Conservation (phyloP, 1,140 invertebrate species). For the Drosophila nigrodunni region DNA sequence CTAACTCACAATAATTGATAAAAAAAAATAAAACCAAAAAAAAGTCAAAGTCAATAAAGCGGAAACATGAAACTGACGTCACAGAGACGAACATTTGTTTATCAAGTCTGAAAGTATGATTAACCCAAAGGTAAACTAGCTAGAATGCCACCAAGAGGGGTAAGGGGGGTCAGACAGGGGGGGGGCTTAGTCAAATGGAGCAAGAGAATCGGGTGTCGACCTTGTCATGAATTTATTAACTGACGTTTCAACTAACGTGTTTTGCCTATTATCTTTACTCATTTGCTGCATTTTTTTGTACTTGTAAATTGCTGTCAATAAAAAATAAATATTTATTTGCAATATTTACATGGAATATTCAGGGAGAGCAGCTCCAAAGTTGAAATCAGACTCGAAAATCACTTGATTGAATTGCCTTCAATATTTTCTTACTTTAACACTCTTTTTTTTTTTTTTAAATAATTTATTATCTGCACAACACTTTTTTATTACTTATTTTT, state of each 20-base stretch:
- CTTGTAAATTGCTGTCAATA: conserved; percentile 71
- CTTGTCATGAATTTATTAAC: conserved; percentile 10
- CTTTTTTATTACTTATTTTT: conserved; percentile 1
- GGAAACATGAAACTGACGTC: conserved; percentile 55
- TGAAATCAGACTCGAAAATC: conserved; percentile 12
- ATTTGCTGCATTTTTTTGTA: conserved; percentile 48
- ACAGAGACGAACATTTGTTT: conserved; percentile 39
- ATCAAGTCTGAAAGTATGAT: conserved; percentile 41
- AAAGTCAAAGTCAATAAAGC: conserved; percentile 19
- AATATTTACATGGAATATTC: conserved; percentile 69
- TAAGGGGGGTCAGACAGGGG: background rate
- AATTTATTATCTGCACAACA: conserved; percentile 16
- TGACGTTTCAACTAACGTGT: conserved; percentile 4
- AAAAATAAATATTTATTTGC: conserved; percentile 36
- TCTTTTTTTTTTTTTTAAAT: background rate
- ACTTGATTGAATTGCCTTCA: background rate
- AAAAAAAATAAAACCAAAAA: conserved; percentile 19
- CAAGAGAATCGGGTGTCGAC: conserved; percentile 2
- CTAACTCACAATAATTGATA: conserved; percentile 62
- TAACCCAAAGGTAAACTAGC: conserved; percentile 28
- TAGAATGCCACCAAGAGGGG: background rate
- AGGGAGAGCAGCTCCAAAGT: conserved; percentile 12
- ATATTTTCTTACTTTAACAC: conserved; percentile 10
- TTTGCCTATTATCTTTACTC: background rate
- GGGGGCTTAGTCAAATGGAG: conserved; percentile 10